Percentiles rank a stretch among this genome's conserved stretches.
phyloP scores from a whole-genome alignment of 2,888 invertebrate species.

The Drosophila recens region DNA sequence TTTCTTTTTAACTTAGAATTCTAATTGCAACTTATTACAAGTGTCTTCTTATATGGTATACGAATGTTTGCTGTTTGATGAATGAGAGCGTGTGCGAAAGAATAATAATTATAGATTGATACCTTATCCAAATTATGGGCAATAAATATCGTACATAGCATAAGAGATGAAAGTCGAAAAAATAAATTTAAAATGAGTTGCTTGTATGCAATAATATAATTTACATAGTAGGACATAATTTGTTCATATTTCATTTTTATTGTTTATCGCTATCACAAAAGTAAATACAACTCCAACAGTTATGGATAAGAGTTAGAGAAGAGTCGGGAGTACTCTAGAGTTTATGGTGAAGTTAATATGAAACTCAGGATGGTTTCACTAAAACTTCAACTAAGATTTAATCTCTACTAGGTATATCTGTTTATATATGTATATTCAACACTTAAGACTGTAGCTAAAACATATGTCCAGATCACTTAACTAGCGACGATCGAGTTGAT shows the following conservation, averaged over 20 bases:
- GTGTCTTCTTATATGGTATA: conserved; percentile 72
- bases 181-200: conserved; percentile 35
- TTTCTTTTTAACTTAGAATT: conserved; percentile 44
- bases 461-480: conserved; percentile 36
- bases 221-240: conserved; percentile 49
- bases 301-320: conserved; percentile 24
- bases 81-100: conserved; percentile 19
- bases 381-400: conserved; percentile 50
- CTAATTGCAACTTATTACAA: conserved; percentile 65
- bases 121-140: conserved; percentile 16
- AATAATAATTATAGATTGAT: not conserved
- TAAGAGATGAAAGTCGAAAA: conserved; percentile 6
- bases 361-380: conserved; percentile 38
- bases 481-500: conserved; percentile 31
- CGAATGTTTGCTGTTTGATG: conserved; percentile 65
- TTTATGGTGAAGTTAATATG: conserved; percentile 33
- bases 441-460: conserved; percentile 65
- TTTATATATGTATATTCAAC: conserved; percentile 70
- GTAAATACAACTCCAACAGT: conserved; percentile 73
- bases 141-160: conserved; percentile 56
- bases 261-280: conserved; percentile 71
- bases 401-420: conserved; percentile 66
- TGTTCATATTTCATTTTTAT: conserved; percentile 67
- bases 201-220: conserved; percentile 34
- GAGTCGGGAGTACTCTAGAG: conserved; percentile 29